Base-by-base conservation (phyloP, 2,888 invertebrate species). In the Hoplodrina blanda region DNA sequence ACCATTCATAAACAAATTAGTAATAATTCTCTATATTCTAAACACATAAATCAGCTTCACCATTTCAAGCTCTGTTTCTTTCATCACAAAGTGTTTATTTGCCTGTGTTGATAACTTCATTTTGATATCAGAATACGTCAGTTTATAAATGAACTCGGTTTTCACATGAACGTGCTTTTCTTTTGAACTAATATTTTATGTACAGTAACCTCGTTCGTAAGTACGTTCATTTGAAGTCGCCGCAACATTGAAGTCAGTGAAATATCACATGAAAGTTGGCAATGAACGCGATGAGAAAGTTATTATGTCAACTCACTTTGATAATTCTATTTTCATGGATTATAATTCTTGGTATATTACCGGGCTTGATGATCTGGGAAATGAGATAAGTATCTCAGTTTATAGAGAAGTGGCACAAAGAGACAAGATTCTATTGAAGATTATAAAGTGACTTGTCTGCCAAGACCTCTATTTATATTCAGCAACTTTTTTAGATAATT, bases 221-320 rank as follows among this genome's bases (percentile, higher is more conserved):
- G 41, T 25, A 49, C 54, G 33, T 69, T 72, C 52, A 19, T 61
- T 55, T 66, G 50, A 30, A 57, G 62, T 63, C 46, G 20, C 15
- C 11, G 57, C 57, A 59, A 52, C 61, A 72, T 80, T 73, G 62
- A 61, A 71, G 72, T 77, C 55, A 61, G 63, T 76, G 52, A 76
- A 76, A 71, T 82, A 81, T 75, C 49, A 41, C 62, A 71, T 73
- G 82, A 71, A 79, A 79, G 80, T 82, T 80, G 74, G 64, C 80
- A 66, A 67, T 67, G 70, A 54, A 63, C 61, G 57, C 65, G 49
- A 53, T 70, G 69, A 77, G 81, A 82, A 82, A 82, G 81, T 82
- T 70, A 73, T 69, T 67, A 62, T 59, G 20, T 68, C 56, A 71
- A 68, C 25, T 71, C 55, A 62, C 69, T 74, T 69, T 71, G 72